Evolutionary conservation across 1,140 invertebrate species (phyloP), one percentile per base, ranked within the genome.

Genomic region (Anastrepha obliqua): DNA sequence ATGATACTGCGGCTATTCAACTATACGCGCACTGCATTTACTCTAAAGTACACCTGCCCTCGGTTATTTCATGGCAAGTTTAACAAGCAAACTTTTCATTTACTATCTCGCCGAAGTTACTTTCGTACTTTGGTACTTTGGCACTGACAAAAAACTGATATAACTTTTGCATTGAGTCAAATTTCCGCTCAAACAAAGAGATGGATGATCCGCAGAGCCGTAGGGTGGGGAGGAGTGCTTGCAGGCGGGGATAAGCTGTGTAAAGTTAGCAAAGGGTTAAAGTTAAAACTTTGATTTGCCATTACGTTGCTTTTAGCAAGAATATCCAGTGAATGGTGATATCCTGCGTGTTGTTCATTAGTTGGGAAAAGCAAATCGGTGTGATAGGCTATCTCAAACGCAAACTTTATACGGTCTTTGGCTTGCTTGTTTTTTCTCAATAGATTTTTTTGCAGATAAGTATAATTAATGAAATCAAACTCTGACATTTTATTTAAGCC

Each of bases 81-180:
- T 81, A 81, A 81, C 74, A 81, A 81, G 74, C 74, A 81, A 81
- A 81, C 74, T 81, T 81, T 81, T 81, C 74, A 81, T 81, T 81
- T 81, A 81, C 74, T 81, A 81, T 81, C 74, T 81, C 74, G 9
- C 44, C n/a, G 74, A 81, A 81, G 74, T 81, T 81, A 81, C 74
- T 81, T 81, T 81, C 17, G 74, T 55, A 55, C 74, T 81, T 81
- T 81, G 47, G 74, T 55, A 55, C 74, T 81, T 81, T 81, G 74
- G 74, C 74, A 81, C 74, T 81, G 74, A 81, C 74, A 81, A 81
- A 55, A 44, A 81, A 81, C 74, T 81, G 74, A 55, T 55, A 81
- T 13, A 81, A 81, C 74, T 81, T 81, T 81, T 81, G n/a, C 74
- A 81, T 81, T 81, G 74, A 81, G 74, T 81, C 74, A 55, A 81